phyloP scores from a whole-genome alignment of 1,140 invertebrate species.

The Drusus annulatus region DNA sequence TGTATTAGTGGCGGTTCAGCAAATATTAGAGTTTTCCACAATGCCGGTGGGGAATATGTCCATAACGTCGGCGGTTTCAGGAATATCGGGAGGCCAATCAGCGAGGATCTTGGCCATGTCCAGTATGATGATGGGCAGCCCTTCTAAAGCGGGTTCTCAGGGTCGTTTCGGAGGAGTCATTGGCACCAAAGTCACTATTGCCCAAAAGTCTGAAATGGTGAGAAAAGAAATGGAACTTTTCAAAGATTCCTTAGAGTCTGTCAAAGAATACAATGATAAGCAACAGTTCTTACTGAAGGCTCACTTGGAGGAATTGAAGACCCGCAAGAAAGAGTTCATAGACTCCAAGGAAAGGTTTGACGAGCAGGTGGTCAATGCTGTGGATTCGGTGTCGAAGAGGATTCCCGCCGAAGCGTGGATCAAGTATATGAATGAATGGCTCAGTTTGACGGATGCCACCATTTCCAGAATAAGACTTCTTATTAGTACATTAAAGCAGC shows the following conservation, averaged over 20 bases:
- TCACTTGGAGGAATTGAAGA: slow-evolving; percentile 69
- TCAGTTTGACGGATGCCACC: slow-evolving; percentile 66
- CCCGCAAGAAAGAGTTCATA: slow-evolving; percentile 25
- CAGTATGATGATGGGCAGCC: slow-evolving; percentile 59
- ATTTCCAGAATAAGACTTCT: slow-evolving; percentile 70
- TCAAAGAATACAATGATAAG: slow-evolving; percentile 61
- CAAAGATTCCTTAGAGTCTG: slow-evolving; percentile 61
- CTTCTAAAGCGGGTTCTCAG: slow-evolving; percentile 63
- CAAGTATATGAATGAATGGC: slow-evolving; percentile 70
- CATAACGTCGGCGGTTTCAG: not conserved
- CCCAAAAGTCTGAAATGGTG: slow-evolving; percentile 67
- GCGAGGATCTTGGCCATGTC: slow-evolving; percentile 56
- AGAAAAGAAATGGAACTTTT: slow-evolving; percentile 68
- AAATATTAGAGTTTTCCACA: slow-evolving; percentile 65
- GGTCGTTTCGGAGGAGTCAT: slow-evolving; percentile 63
- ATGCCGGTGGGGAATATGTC: slow-evolving; percentile 50
- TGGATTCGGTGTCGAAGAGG: slow-evolving; percentile 61
- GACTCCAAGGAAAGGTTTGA: slow-evolving; percentile 29
- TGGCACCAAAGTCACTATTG: slow-evolving; percentile 64
- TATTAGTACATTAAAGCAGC: slow-evolving; percentile 69
- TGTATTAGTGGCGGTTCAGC: slow-evolving; percentile 65
- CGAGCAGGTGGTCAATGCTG: slow-evolving; percentile 10
- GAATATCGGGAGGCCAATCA: slow-evolving; percentile 44
- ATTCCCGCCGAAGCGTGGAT: slow-evolving; percentile 72
- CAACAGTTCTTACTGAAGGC: slow-evolving; percentile 65